Evolutionary conservation across 1,140 invertebrate genomes (phyloP), one percentile per base, ranked within the genome.

Genomic region (Melipona quadrifasciata): DNA sequence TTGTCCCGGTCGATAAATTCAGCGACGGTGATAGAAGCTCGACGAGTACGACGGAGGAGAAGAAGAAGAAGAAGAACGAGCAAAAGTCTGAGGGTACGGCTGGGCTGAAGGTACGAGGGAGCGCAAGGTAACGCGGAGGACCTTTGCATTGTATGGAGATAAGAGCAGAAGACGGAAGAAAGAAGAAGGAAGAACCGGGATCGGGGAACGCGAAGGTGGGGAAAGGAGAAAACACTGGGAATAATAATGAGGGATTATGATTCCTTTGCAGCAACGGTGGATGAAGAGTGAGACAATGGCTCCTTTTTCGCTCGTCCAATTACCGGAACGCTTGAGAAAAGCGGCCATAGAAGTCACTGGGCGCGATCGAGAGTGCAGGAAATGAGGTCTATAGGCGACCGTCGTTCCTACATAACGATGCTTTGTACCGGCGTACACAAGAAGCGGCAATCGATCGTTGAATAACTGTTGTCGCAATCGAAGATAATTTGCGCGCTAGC

Each of bases 261-360:
- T 84, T 70, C 73, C 72, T 82, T 74, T 74, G 84, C 78, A 58
- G 76, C 27, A 31, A 51, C 71, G 53, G 55, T 75, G 55, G 84
- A 78, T 65, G 27, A 82, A 78, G 47, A 86, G 53, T 82, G 47
- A 76, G 86, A 86, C 78, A 88, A 82, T 84, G 61, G 74, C 74
- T 87, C 68, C 87, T 86, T 90, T 85, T 87, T 89, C 85, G 85
- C 81, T 85, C 85, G 85, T 80, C 88, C 87, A 89, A 89, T 89
- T 90, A 91, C 85, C 71, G 85, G 82, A 87, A 80, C 84, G 80
- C 74, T 80, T 73, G 80, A 75, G 85, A 80, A 81, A 89, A 77
- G 84, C 71, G 84, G 21, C 82, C 83, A 80, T 87, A 68, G 87
- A 75, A 81, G 87, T 86, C 81, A 39, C 34, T 77, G 74, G 87